Percentiles rank a stretch among this genome's conserved stretches.
Evolutionary conservation across 1,140 invertebrate genomes (phyloP).

Genomic region (Medauroidea extradentata): DNA sequence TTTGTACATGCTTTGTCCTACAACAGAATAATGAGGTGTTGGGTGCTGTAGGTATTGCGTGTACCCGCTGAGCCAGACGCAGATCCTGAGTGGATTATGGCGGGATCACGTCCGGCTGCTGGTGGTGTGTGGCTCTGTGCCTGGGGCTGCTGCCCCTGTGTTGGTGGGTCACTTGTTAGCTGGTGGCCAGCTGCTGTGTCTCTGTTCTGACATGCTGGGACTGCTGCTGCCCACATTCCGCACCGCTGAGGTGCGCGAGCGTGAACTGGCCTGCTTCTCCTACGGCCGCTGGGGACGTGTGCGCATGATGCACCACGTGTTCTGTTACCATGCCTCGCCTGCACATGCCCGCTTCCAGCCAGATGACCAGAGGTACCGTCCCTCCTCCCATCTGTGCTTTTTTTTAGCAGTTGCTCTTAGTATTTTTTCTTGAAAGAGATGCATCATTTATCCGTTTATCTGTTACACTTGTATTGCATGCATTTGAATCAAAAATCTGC

Average conservation of each 20-base stretch:
- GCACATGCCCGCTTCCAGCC: constrained; percentile 63
- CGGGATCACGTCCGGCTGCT: constrained; percentile 65
- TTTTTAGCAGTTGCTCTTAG: no score
- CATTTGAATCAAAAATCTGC: no score
- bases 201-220: constrained; percentile 78
- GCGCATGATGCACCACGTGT: constrained; percentile 79
- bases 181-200: constrained; percentile 71
- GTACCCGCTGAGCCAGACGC: constrained; percentile 60
- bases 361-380: not conserved
- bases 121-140: constrained; percentile 70
- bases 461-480: no score
- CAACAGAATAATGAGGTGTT: no score
- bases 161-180: constrained; percentile 66
- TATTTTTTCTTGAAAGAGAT: no score
- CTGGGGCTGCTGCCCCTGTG: constrained; percentile 55
- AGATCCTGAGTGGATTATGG: constrained; percentile 61
- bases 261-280: constrained; percentile 75
- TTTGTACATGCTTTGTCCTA: no score
- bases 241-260: constrained; percentile 74
- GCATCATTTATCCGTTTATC: no score
- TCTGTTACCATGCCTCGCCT: constrained; percentile 80
- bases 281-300: constrained; percentile 79
- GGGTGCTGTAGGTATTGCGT: constrained; percentile 60
- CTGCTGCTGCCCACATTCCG: constrained; percentile 72
- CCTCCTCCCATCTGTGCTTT: no score